phyloP scores from a whole-genome alignment of 2,888 invertebrate genomes.

The Leptinotarsa tumamoca region DNA sequence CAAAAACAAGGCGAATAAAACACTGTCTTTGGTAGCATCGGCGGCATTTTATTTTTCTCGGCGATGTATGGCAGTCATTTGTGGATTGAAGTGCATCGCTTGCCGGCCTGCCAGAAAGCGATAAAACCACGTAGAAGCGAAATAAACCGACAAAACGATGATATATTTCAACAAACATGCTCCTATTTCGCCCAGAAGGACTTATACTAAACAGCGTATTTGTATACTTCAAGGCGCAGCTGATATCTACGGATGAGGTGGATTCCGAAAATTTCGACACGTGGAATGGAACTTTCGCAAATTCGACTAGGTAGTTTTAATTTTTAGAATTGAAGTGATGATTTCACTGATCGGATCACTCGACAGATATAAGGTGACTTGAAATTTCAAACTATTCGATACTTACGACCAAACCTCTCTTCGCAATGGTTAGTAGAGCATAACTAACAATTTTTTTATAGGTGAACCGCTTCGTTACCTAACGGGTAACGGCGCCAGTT shows the following conservation, averaged over 20 bases:
- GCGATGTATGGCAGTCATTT: constrained; percentile 59
- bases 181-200: constrained; percentile 35
- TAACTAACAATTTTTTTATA: too few relatives aligned
- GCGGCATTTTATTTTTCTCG: constrained; percentile 55
- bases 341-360: too few relatives aligned
- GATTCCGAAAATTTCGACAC: background rate
- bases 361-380: too few relatives aligned
- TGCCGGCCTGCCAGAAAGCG: constrained; percentile 59
- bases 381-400: too few relatives aligned
- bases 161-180: constrained; percentile 54
- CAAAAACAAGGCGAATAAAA: constrained; percentile 56
- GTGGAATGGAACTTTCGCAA: background rate
- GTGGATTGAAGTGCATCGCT: constrained; percentile 59
- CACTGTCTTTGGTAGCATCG: constrained; percentile 58
- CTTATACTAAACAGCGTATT: constrained; percentile 42
- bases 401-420: too few relatives aligned
- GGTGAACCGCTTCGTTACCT: too few relatives aligned
- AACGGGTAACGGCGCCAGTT: too few relatives aligned
- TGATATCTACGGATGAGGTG: constrained; percentile 3
- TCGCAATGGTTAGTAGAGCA: too few relatives aligned
- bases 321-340: background rate
- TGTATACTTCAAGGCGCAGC: constrained; percentile 30
- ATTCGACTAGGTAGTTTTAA: background rate
- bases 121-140: constrained; percentile 60
- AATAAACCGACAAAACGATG: constrained; percentile 61